Base-by-base conservation (phyloP, 2,888 invertebrate species). In the Zonitis immaculata region DNA sequence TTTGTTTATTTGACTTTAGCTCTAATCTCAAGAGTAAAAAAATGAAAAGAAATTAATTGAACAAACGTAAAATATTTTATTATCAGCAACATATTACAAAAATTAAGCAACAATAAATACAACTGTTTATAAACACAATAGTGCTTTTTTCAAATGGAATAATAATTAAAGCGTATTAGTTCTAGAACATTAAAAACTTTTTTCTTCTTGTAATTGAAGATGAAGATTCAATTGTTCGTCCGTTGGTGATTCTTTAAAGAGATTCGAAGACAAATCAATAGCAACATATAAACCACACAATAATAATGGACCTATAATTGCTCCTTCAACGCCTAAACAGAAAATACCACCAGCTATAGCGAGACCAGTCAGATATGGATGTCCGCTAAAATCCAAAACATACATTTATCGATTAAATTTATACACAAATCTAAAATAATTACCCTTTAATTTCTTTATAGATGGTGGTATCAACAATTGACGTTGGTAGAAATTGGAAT, bases 341-440 rank as follows among this genome's bases (percentile, higher is more conserved):
- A 96, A 95, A 71, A 99, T 92, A 44, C 99, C 99, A 9, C 98
- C 98, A 14, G 96, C 97, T 69, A 99, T 95, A 2, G 98, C 93
- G 49, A 99, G 79, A 28, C 96, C 98, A 7, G 97, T 97, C 57
- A 98, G 83, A 78, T 97, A 98, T 0, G 97, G 97, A 78, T 97
- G 97, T 2, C 95, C 94, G 18, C 91, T 66, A n/a, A n/a, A n/a
- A 6, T 57, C 61, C 51, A 47, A 51, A 57, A 39, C n/a, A n/a
- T n/a, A n/a, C n/a, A n/a, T n/a, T n/a, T n/a, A n/a, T n/a, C n/a
- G n/a, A n/a, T n/a, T n/a, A n/a, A n/a, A n/a, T n/a, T n/a, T n/a
- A n/a, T n/a, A n/a, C n/a, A n/a, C n/a, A n/a, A n/a, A n/a, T n/a
- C n/a, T n/a, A n/a, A n/a, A n/a, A n/a, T n/a, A n/a, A 80, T 78